Evolutionary conservation across 2,113 vertebrate genomes (phyloP).

Genomic region (Entosphenus tridentatus): DNA sequence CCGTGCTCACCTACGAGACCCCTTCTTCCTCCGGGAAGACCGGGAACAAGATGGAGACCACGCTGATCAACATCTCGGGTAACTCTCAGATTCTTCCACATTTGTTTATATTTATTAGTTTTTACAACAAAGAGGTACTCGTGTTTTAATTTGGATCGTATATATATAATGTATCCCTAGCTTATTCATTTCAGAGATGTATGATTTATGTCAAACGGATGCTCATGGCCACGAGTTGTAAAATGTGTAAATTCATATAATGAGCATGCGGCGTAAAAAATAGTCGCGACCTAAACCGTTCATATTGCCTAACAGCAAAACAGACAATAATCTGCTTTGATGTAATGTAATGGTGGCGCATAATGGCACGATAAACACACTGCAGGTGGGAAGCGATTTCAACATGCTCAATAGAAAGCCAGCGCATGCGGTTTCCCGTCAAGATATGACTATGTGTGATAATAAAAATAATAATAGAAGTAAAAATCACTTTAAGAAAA

Average conservation of each 20-base stretch:
- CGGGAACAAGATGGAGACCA: constrained; percentile 73
- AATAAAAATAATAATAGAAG: no score
- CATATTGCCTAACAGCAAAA: no score
- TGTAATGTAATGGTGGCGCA: no score
- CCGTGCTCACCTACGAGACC: constrained; percentile 58
- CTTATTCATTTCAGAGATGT: neutral
- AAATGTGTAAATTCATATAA: neutral
- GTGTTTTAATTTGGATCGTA: neutral
- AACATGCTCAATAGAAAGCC: no score
- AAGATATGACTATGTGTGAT: no score
- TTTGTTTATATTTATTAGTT: constrained; percentile 12
- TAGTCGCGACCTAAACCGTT: no score
- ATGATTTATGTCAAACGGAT: neutral
- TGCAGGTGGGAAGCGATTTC: no score
- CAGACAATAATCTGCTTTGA: no score
- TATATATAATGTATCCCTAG: neutral
- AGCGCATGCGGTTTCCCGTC: no score
- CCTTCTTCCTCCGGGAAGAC: constrained; percentile 25
- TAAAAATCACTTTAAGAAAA: no score
- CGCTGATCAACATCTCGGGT: constrained; percentile 97
- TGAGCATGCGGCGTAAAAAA: no score
- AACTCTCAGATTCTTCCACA: neutral
- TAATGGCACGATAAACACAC: no score
- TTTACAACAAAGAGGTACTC: neutral
- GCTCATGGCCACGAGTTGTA: neutral